Evolutionary conservation across 92 coral and sea anemone genomes (phyloP), one percentile per base, ranked within the genome.

Genomic region (Blastomussa wellsi): DNA sequence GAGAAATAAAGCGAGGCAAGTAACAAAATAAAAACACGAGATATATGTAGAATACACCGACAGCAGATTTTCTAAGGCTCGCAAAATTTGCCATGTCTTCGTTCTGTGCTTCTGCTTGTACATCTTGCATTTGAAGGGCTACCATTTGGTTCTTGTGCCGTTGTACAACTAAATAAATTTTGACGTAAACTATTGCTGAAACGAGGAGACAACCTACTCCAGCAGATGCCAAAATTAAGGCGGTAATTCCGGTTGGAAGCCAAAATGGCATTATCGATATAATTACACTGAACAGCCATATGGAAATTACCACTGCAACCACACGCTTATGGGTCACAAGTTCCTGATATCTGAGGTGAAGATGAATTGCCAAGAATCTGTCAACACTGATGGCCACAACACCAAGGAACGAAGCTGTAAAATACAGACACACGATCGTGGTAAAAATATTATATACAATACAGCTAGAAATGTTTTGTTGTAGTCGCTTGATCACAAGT

Each of bases 251-350:
- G 5, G 24, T 53, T 53, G 60, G n/a, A 16, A 19, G n/a, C 60
- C 60, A 53, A 53, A 53, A 53, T 3, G 24, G n/a, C 24, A 53
- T 16, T 53, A 53, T 7, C 16, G 33, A 4, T n/a, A 62, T 1
- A 24, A 72, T 5, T 72, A 36, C 52, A 26, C 77, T 72, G 1
- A 74, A 74, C 57, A 74, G 33, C 78, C 78, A 74, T 12, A 74
- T 38, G 9, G 78, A 74, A 33, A 74, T 74, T 59, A 74, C 78
- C 52, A 29, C 78, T 41, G 78, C 78, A 42, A 74, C 31, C 11
- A 72, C 77, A 44, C 53, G 57, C 53, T 72, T 72, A 36, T 72
- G 77, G 41, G 77, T 72, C 53, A 72, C 77, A 51, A 51, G 55
- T 44, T n/a, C n/a, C n/a, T n/a, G n/a, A n/a, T n/a, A n/a, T n/a